Evolutionary conservation across 2,888 invertebrate genomes (phyloP).

Genomic region (Chrysolina americana): DNA sequence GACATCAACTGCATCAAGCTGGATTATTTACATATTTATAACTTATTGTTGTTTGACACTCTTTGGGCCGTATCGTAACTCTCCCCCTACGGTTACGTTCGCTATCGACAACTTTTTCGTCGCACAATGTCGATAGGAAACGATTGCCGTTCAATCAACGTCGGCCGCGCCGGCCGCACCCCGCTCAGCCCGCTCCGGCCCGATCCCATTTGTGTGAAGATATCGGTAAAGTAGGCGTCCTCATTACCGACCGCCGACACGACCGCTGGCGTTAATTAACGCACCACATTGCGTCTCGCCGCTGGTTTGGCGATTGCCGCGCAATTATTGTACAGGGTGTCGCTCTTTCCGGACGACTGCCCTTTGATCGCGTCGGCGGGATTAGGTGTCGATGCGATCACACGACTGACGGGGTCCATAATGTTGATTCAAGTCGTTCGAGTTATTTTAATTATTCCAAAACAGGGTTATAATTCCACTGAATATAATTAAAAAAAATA

Average conservation of each 20-base stretch:
- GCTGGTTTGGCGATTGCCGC: constrained; percentile 30
- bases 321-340: constrained; percentile 23
- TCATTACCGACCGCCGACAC: constrained; percentile 54
- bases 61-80: no score
- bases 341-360: background rate
- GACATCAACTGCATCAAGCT: no score
- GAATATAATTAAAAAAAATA: no score
- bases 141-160: background rate
- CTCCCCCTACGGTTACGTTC: no score
- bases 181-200: background rate
- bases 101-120: no score
- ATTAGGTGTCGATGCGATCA: background rate
- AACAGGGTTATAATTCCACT: no score
- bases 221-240: constrained; percentile 57
- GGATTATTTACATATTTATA: no score
- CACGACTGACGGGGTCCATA: background rate
- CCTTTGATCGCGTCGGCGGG: background rate
- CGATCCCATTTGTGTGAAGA: constrained; percentile 47
- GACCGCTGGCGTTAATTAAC: constrained; percentile 59
- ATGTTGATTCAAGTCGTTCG: no score
- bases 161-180: background rate
- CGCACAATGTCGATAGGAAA: no score
- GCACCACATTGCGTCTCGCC: constrained; percentile 41
- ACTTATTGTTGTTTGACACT: no score
- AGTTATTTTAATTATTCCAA: no score